phyloP scores from a whole-genome alignment of 1,140 invertebrate genomes.

The Acromyrmex charruanus region DNA sequence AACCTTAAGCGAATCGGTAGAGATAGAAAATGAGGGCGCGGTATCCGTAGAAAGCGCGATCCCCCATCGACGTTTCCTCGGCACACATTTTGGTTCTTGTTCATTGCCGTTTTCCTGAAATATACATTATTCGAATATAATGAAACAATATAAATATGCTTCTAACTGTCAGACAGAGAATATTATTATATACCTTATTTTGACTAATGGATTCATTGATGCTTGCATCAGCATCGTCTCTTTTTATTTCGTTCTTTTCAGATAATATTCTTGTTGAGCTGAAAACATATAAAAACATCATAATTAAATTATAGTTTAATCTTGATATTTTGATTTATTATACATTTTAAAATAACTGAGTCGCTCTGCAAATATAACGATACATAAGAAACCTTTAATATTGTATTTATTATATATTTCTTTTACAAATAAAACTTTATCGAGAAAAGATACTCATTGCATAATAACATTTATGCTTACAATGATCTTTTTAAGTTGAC shows the following conservation, averaged over 20 bases:
- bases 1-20: constrained; percentile 86
- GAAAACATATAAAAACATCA: constrained; percentile 32
- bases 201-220: constrained; percentile 70
- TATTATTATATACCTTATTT: constrained; percentile 73
- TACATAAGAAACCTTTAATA: not conserved
- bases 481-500: constrained; percentile 85
- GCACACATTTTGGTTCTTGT: constrained; percentile 80
- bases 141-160: not conserved
- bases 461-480: constrained; percentile 75
- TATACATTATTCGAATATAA: constrained; percentile 33
- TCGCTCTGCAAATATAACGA: constrained; percentile 3
- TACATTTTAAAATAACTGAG: not conserved
- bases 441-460: not conserved
- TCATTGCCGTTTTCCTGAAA: constrained; percentile 81
- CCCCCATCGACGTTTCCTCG: constrained; percentile 86
- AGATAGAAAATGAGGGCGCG: constrained; percentile 84
- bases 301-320: not conserved
- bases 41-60: constrained; percentile 80
- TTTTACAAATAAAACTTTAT: not conserved
- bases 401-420: not conserved
- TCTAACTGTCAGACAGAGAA: not conserved
- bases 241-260: constrained; percentile 75
- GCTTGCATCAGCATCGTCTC: constrained; percentile 68
- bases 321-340: not conserved
- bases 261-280: constrained; percentile 74